Evolutionary conservation across 2,797 vertebrate species (phyloP), one percentile per base, ranked within the genome.

Genomic region (Lutjanus argentimaculatus): DNA sequence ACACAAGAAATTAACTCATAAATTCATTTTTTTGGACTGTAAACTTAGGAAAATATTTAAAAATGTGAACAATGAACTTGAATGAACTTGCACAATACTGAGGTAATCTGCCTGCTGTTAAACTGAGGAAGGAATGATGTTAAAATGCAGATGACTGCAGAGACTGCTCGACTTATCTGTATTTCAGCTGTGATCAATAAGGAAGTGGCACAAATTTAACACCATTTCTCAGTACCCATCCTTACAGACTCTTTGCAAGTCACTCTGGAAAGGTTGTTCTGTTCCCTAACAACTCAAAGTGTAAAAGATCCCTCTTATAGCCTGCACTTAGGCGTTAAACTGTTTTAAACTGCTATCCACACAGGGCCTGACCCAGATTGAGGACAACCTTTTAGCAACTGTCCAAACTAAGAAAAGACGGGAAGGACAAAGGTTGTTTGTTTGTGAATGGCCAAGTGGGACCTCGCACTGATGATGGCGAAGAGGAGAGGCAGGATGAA

Each of bases 321-420:
- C 11, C 22, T 14, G 6, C 25, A 52, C 53, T 40, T 13, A 19
- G 14, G 12, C 1, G 3, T 52, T 61, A 62, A 62, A 67, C 43
- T 21, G 64, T 45, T 63, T 63, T 48, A 21, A 68, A 36, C 67
- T 64, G 67, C 10, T 9, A 14, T 11, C 70, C 75, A 21, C 78
- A 71, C 57, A 58, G 70, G 75, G 56, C n/a, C 51, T 40, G 58
- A 48, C 72, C 22, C 62, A 58, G 40, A 77, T 55, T 5, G n/a
- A 81, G 59, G 48, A 25, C 21, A 78, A 53, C 36, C 57, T 83
- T 83, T 87, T 87, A 89, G 80, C 85, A 55, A 36, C 63, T 55
- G 43, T 61, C 40, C 42, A 17, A 25, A 63, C 66, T 45, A 17
- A 11, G 51, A 8, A 43, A 42, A 49, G 42, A 56, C 64, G 25